Evolutionary conservation across 2,888 invertebrate genomes (phyloP), one percentile per base, ranked within the genome.

Genomic region (Byasa hedistus): DNA sequence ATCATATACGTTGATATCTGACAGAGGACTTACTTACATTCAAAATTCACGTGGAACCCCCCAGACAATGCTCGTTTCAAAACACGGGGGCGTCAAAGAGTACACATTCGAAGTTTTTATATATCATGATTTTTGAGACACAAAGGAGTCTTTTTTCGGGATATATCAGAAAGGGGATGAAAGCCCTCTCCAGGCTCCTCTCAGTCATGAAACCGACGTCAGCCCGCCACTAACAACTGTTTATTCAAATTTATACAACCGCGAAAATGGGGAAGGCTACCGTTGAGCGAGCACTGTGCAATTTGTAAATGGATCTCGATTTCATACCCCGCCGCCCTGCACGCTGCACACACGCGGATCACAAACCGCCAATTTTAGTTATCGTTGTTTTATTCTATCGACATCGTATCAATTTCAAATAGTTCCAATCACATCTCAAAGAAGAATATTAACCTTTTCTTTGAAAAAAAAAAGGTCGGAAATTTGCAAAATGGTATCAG

Each of bases 191-290:
- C 54, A 19, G 44, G n/a, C 44, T 39, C 61, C 60, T 60, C 61
- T 64, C 24, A 60, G 60, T 17, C 44, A 56, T 51, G 51, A 57
- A 61, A 61, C 64, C 67, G 61, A 24, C 69, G 66, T 65, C 75
- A 77, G 76, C 72, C 71, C 72, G 73, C 69, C 72, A 70, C 72
- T 64, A 68, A 64, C 65, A 57, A 68, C 67, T 81, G 81, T 85
- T 86, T 86, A 88, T 87, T 87, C 78, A 86, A 87, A 87, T 86
- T 86, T 87, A 86, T 81, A 86, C 86, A 78, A 82, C 79, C 78
- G 76, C 82, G 78, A 81, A 79, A 81, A 79, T 77, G 75, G 75
- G 74, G 75, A 76, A 75, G 73, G 76, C 75, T 78, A 79, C 82
- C 81, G 84, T 82, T 82, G 82, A 81, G 78, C 79, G 76, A 75